These are phyloP conservation scores for Sinocyclocheilus rhinocerous DNA, from an alignment of 2,113 vertebrate genomes.

Conservation along the genomic window DNA sequence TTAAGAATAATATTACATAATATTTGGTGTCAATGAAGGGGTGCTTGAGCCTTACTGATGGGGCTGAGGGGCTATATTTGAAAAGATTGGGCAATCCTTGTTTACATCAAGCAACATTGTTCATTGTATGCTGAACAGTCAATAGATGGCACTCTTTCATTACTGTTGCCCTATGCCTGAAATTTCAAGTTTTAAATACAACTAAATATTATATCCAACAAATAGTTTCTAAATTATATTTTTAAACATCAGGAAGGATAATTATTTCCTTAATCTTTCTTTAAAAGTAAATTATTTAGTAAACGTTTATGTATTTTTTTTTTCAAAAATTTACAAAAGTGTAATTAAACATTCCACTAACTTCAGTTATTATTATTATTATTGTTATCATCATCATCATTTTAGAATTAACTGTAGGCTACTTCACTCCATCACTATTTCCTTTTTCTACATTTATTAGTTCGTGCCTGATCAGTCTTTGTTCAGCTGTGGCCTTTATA, in stretches of 20 bases:
- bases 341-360: not conserved
- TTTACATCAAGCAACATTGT: not conserved
- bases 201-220: not conserved
- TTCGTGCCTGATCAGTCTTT: too few species aligned
- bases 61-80: not conserved
- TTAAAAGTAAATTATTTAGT: not conserved
- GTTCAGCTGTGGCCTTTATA: not conserved
- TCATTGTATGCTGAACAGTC: not conserved
- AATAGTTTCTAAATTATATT: not conserved
- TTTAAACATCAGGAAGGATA: not conserved
- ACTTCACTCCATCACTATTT: too few species aligned
- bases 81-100: not conserved
- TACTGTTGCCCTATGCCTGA: conserved; percentile 13
- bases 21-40: not conserved
- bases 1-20: not conserved
- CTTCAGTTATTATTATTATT: not conserved
- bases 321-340: not conserved
- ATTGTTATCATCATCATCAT: not conserved
- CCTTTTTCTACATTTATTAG: too few species aligned
- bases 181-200: not conserved
- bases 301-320: not conserved
- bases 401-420: too few species aligned
- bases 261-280: not conserved
- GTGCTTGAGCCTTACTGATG: not conserved
- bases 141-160: conserved; percentile 59